Conservation (phyloP, 92 coral and sea anemone species). For the Phymanthus crucifer region DNA sequence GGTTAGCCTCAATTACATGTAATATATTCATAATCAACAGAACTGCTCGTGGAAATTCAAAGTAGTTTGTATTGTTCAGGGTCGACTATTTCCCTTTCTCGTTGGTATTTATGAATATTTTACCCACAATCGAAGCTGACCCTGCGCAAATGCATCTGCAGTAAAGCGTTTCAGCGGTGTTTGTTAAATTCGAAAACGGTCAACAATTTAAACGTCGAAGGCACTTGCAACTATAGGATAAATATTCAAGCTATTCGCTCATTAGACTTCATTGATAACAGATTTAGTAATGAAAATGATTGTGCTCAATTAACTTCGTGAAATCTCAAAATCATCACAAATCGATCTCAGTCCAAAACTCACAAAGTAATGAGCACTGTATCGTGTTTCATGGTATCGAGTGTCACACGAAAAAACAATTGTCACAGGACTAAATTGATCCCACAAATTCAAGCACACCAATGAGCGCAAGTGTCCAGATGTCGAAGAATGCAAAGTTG, state of each 20-base stretch:
- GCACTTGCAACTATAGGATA: neutral
- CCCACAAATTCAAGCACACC: neutral
- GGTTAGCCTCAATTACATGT: no score
- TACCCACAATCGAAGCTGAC: no score
- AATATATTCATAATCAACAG: no score
- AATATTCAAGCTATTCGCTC: neutral
- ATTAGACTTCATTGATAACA: neutral
- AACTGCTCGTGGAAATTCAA: no score
- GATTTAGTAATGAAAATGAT: neutral
- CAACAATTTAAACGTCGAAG: no score
- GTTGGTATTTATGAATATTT: no score
- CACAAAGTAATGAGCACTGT: neutral
- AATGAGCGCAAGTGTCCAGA: neutral
- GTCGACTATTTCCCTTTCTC: no score
- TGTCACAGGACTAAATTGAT: neutral
- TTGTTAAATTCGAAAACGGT: no score
- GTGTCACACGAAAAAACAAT: neutral
- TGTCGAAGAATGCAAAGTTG: neutral
- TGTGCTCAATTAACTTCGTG: neutral
- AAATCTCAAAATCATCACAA: neutral
- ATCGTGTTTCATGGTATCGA: neutral
- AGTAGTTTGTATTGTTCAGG: no score
- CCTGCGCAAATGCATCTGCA: no score
- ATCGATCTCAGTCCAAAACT: neutral
- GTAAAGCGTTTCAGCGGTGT: no score